phyloP scores from a whole-genome alignment of 2,888 invertebrate genomes.

The Hirtodrosophila cameraria region DNA sequence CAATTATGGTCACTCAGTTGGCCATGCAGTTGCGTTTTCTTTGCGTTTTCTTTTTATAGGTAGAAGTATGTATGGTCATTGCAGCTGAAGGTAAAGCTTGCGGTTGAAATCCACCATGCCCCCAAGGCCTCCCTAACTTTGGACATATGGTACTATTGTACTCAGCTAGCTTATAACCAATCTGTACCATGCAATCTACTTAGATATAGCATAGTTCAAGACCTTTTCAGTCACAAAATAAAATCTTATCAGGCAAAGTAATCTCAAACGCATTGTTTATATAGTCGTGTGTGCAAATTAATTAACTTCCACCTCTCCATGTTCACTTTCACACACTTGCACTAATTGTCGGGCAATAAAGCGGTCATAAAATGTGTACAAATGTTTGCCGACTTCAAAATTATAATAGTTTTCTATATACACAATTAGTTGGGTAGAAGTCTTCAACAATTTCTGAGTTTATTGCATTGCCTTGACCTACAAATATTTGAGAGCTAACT shows the following conservation, averaged over 20 bases:
- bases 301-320: constrained; percentile 1
- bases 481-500: constrained; percentile 18
- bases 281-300: constrained; percentile 2
- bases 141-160: neutral
- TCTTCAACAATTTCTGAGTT: neutral
- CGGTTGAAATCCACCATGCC: constrained; percentile 42
- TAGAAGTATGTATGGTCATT: constrained; percentile 4
- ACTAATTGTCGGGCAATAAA: constrained; percentile 6
- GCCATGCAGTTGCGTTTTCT: constrained; percentile 59
- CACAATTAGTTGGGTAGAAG: neutral
- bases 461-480: constrained; percentile 21
- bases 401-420: neutral
- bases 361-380: constrained; percentile 10
- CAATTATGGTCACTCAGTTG: constrained; percentile 69
- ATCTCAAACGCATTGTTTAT: constrained; percentile 7
- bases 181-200: neutral
- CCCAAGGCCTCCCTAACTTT: constrained; percentile 15
- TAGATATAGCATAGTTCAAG: neutral
- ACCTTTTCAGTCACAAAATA: too few species aligned
- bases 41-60: constrained; percentile 40
- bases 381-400: constrained; percentile 4
- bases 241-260: neutral
- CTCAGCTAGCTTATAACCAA: constrained; percentile 3
- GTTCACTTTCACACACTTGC: constrained; percentile 7
- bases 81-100: constrained; percentile 62